Evolutionary conservation across 1,140 invertebrate species (phyloP), one percentile per base, ranked within the genome.

Genomic region (Platyura marginata): DNA sequence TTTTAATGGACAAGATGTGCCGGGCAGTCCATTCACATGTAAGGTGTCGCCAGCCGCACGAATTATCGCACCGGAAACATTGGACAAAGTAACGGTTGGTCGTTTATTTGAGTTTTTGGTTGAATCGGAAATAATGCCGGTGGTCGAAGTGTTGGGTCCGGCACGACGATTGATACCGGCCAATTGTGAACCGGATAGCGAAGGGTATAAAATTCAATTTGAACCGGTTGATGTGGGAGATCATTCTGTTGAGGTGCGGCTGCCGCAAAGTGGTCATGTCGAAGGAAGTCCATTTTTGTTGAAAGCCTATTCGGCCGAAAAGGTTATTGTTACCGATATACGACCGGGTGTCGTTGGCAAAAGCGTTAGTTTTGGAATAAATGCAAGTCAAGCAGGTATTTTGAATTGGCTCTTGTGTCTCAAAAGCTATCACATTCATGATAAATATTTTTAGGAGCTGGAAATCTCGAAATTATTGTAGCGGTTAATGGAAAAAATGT

Each of bases 401-500:
- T n/a, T n/a, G n/a, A n/a, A n/a, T n/a, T n/a, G n/a, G n/a, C n/a
- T n/a, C n/a, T n/a, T n/a, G n/a, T n/a, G n/a, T n/a, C n/a, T n/a
- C n/a, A n/a, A n/a, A n/a, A n/a, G n/a, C n/a, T n/a, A n/a, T n/a
- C n/a, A n/a, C n/a, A n/a, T n/a, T n/a, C n/a, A n/a, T n/a, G n/a
- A n/a, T n/a, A n/a, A n/a, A n/a, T n/a, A n/a, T n/a, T n/a, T n/a
- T n/a, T n/a, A n/a, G 74, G 93, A 47, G 91, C 91, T 46, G 93
- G 93, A 29, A 95, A 96, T 64, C 66, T 97, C 48, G 93, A 98
- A 66, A 97, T 98, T 35, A 95, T 96, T 43, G 93, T 98, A 0
- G 90, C 91, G 1, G 91, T 95, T n/a, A 89, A 87, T 55, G 90
- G 90, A 3, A 78, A 89, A 54, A 98, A 97, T 67, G 93, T 98